Base-by-base conservation (phyloP, 1,140 invertebrate species). In the Drosophila trapezifrons region DNA sequence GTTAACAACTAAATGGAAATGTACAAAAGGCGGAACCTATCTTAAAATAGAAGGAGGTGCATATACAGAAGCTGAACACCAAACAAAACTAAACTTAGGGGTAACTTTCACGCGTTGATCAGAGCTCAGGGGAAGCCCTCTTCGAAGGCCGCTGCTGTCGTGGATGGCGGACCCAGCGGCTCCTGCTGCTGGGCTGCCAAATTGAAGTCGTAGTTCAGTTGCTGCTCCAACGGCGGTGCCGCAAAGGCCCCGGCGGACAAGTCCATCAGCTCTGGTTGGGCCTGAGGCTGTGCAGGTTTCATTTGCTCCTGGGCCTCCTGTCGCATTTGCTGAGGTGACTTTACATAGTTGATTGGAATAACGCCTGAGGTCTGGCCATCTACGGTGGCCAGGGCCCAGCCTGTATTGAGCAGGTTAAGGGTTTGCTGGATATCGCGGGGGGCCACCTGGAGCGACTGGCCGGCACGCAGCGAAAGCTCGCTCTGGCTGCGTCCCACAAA, bases 331-430 rank as follows among this genome's bases (percentile, higher is more conserved):
- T 90, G 93, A 65, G 89, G 90, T 13, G 86, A 80, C 90, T 94
- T 95, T 1, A 98, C 94, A 91, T 98, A 98, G 90, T 96, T 97
- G 1, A 95, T 94, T 4, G 97, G 97, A 47, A 98, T 94, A 0
- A 98, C 91, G 4, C 97, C 97, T 3, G 94, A 93, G 32, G 93
- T 94, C 59, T 94, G 93, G 43, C 94, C 94, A 92, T 97, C 95
- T 46, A 94, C 92, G 5, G 95, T 94, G 0, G 95, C 96, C 92
- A 95, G 93, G 6, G 95, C 94, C 96, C 96, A 97, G n/a, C 96
- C 96, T 3, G 95, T 94, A 77, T 94, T 94, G 84, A 94, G 10
- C 94, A 92, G 78, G 93, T 93, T 47, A 60, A 93, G 91, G 64
- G 94, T 94, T 71, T 96, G 95, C 91, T 98, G 97, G 12, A 97